A percentile compares a stretch with the other conserved stretches of the same genome.
These are phyloP conservation scores for Xiphydria camelus DNA, from an alignment of 2,888 invertebrate species.

Conservation along the genomic window DNA sequence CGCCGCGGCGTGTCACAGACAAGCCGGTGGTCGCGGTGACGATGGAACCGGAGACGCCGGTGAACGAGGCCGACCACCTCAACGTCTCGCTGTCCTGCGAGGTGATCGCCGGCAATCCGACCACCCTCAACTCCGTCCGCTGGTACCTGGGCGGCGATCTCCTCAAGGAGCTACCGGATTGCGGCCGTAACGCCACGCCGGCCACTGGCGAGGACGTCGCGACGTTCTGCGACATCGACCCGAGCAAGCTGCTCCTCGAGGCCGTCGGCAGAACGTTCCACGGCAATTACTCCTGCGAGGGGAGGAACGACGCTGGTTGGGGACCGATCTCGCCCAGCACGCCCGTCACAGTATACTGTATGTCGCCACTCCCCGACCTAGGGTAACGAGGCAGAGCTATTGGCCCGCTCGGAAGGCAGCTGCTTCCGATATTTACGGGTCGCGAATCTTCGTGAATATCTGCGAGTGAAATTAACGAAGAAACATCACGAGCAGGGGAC, in stretches of 20 bases:
- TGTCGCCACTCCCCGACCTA: too few species aligned
- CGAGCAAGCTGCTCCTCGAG: slow-evolving; percentile 81
- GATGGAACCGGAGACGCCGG: slow-evolving; percentile 76
- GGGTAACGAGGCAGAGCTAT: too few species aligned
- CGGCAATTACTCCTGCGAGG: slow-evolving; percentile 92
- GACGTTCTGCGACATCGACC: slow-evolving; percentile 82
- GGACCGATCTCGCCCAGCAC: slow-evolving; percentile 77
- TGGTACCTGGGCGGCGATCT: slow-evolving; percentile 86
- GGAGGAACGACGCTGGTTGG: slow-evolving; percentile 88
- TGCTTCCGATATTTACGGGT: too few species aligned
- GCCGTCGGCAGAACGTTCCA: slow-evolving; percentile 87
- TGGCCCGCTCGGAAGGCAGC: too few species aligned
- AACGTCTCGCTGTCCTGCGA: slow-evolving; percentile 84
- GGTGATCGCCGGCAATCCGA: slow-evolving; percentile 79
- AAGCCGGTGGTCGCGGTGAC: slow-evolving; percentile 77
- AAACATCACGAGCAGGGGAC: too few species aligned
- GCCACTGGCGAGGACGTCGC: slow-evolving; percentile 46
- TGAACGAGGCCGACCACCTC: slow-evolving; percentile 75
- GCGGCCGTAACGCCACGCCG: slow-evolving; percentile 61
- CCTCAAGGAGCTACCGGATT: slow-evolving; percentile 84
- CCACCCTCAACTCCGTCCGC: slow-evolving; percentile 72
- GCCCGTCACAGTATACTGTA: slow-evolving; percentile 81
- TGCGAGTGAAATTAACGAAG: too few species aligned
- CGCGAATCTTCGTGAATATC: too few species aligned
- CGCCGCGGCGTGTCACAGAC: slow-evolving; percentile 60